Base-by-base conservation (phyloP, 2,888 invertebrate genomes). In the Chrysomela aeneicollis region DNA sequence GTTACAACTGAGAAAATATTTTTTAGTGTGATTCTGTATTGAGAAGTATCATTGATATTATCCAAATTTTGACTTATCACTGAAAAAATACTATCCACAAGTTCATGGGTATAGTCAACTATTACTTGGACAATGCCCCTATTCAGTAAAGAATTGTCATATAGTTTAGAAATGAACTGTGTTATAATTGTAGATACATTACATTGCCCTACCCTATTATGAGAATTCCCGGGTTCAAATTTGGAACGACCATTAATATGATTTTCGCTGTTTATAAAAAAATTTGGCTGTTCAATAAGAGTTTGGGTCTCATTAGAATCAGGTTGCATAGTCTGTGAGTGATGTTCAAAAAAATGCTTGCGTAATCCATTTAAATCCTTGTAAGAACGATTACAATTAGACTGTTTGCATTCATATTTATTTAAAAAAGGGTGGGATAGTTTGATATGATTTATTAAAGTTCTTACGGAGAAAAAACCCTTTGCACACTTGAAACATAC, bases 391-490 rank as follows among this genome's bases (percentile, higher is more conserved):
- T 15, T 4, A 42, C 42, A 42, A 3, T 42, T 15, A 1, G 15
- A 3, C 19, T 61, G 54, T 37, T 61, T 54, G 19, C 61, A 61
- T 47, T 49, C 21, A 35, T 61, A 53, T 35, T 54, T 22, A 1
- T 19, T 18, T 22, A 55, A 49, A 61, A 18, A 61, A 12, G 54
- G 55, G 53, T 64, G 64, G 30, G 53, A 42, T 21, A 60, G 8
- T 49, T 22, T 49, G 10, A 49, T 12, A 19, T 49, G 49, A 9
- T 6, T 10, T 19, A 49, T 10, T 12, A 49, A n/a, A 49, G 19
- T 22, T 21, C n/a, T 49, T 12, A 12, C 2, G 6, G 19, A 5
- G 2, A n/a, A 49, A 49, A 21, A 49, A 2, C 1, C 10, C n/a
- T 6, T 49, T 5, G 5, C 19, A 19, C 49, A 49, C n/a, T 49